phyloP scores from a whole-genome alignment of 1,140 invertebrate species.

The Panagrolaimus sp. region DNA sequence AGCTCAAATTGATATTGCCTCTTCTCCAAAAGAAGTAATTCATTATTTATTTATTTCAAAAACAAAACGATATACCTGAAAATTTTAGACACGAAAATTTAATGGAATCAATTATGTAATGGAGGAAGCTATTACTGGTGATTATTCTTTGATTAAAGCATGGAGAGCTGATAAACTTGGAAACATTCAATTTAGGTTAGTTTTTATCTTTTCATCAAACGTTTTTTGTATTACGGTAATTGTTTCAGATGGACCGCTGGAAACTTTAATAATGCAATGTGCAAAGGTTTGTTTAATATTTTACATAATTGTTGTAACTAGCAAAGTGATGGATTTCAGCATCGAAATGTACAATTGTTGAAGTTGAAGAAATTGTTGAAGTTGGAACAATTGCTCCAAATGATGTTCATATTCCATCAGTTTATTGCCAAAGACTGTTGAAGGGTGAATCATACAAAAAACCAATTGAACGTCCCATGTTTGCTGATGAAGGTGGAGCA shows the following conservation, averaged over 20 bases:
- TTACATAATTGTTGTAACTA: too few species aligned
- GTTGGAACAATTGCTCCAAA: slow-evolving; percentile 51
- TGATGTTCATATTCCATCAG: slow-evolving; percentile 56
- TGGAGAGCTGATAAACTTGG: slow-evolving; percentile 90
- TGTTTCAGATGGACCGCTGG: slow-evolving; percentile 51
- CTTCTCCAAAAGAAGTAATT: slow-evolving; percentile 63
- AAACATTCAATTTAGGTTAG: slow-evolving; percentile 88
- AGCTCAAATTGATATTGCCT: slow-evolving; percentile 62
- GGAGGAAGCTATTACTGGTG: slow-evolving; percentile 90
- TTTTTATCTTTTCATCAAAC: slow-evolving; percentile 29
- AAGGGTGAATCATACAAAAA: slow-evolving; percentile 55
- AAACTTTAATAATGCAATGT: slow-evolving; percentile 59
- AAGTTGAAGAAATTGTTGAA: slow-evolving; percentile 58
- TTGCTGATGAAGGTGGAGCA: background rate
- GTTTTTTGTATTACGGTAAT: too few species aligned
- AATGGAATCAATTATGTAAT: slow-evolving; percentile 81
- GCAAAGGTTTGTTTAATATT: too few species aligned
- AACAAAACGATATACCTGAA: background rate
- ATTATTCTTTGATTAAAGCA: slow-evolving; percentile 91
- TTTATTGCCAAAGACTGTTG: slow-evolving; percentile 51
- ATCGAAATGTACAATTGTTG: slow-evolving; percentile 54
- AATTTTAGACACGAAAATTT: slow-evolving; percentile 68
- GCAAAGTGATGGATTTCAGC: too few species aligned
- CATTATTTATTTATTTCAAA: too few species aligned
- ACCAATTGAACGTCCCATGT: slow-evolving; percentile 51